phyloP scores from a whole-genome alignment of 2,888 invertebrate species.

The Carterocephalus palaemon region DNA sequence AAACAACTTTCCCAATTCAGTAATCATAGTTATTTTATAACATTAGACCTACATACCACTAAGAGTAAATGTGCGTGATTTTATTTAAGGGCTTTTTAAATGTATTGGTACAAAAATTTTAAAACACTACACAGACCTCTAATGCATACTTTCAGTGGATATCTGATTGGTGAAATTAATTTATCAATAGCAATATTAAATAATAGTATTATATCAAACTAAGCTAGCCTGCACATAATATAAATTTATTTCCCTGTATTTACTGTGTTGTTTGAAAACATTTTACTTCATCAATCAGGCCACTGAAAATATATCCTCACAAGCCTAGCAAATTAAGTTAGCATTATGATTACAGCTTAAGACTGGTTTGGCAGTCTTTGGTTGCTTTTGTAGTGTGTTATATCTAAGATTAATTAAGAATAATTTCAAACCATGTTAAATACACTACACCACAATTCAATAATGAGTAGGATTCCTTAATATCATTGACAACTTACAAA shows the following conservation, averaged over 20 bases:
- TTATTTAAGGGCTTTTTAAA: too few relatives aligned
- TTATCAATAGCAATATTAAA: too few relatives aligned
- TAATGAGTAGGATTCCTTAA: constrained; percentile 18
- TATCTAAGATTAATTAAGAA: constrained; percentile 17
- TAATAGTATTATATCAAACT: neutral
- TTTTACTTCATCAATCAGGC: constrained; percentile 19
- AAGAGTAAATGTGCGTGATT: too few relatives aligned
- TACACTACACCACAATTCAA: constrained; percentile 9
- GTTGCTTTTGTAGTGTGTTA: constrained; percentile 11
- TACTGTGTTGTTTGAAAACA: constrained; percentile 3
- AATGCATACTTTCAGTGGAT: constrained; percentile 10
- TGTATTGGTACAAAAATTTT: too few relatives aligned
- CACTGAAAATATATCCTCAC: constrained; percentile 12
- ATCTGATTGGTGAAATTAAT: constrained; percentile 15
- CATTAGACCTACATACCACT: too few relatives aligned
- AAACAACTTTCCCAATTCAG: neutral
- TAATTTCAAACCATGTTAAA: constrained; percentile 11
- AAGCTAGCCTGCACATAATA: constrained; percentile 6
- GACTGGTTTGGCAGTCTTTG: constrained; percentile 22
- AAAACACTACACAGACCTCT: constrained; percentile 5
- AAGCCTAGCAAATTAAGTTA: constrained; percentile 17
- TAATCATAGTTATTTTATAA: neutral
- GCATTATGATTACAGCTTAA: constrained; percentile 9
- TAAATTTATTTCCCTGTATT: constrained; percentile 22
- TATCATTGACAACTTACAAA: constrained; percentile 18